Evolutionary conservation across 2,113 vertebrate species (phyloP), one percentile per base, ranked within the genome.

Genomic region (Gallinago paraguaiae): DNA sequence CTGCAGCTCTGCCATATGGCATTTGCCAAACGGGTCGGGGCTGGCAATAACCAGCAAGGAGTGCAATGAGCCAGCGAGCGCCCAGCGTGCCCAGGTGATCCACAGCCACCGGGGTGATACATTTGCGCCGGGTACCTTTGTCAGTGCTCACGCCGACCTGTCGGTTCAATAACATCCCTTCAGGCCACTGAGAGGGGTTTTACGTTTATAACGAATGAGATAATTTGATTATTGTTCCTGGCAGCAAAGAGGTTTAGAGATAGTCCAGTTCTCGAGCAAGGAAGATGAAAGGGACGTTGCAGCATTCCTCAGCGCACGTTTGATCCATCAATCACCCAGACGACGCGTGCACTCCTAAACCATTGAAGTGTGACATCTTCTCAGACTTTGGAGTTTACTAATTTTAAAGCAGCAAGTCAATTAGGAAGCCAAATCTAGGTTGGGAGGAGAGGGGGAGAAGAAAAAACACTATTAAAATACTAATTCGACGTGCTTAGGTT

Each of bases 261-360:
- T 39, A 69, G 92, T 57, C 61, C 65, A 11, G 63, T 74, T 90
- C 61, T 80, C 48, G 86, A 91, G 57, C 31, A 85, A 35, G 48
- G 78, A 91, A 57, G 87, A 90, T 97, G 93, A 89, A 96, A 95
- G 86, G 93, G 92, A 90, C 33, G 7, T 65, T 63, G 79, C 3
- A 0, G 71, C 70, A 74, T 90, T 96, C 92, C 85, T 91, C 84
- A 64, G 91, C 95, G 23, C 60, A 82, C 83, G 75, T 84, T 96
- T 96, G 93, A 96, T 83, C 96, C 93, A 98, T 98, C 97, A 97
- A 95, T 98, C 98, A 98, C 82, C 33, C 75, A 86, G 81, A 92
- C 96, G 94, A 94, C 91, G 84, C 35, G 7, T 92, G 95, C 30
- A 37, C 97, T 95, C 85, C 96, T 94, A 91, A 97, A 94, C 96